These are phyloP conservation scores for Spea hammondii DNA, from an alignment of 2,797 vertebrate species.

Conservation along the genomic window DNA sequence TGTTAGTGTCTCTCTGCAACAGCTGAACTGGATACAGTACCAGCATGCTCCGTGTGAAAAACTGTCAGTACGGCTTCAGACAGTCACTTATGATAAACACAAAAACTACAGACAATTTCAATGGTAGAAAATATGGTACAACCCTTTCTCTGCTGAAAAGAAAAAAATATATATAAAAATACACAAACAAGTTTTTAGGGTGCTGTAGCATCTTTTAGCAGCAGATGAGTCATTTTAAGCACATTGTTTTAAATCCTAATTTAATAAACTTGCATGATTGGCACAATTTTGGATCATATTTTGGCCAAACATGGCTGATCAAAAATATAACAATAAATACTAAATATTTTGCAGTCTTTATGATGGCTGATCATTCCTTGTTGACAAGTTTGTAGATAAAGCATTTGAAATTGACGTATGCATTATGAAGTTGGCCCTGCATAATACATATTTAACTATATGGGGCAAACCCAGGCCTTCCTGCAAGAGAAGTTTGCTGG, in stretches of 20 bases:
- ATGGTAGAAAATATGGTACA: conserved; percentile 37
- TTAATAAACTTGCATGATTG: conserved; percentile 2
- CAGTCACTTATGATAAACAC: conserved; percentile 62
- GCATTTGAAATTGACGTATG: too few species aligned
- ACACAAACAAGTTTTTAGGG: background rate
- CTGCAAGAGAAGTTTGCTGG: too few species aligned
- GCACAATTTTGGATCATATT: conserved; percentile 25
- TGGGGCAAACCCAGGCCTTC: too few species aligned
- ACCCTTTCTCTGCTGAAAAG: conserved; percentile 3
- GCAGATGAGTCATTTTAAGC: conserved; percentile 23
- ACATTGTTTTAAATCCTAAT: conserved; percentile 16
- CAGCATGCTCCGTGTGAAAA: background rate
- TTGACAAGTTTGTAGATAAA: too few species aligned
- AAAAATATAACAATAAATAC: background rate
- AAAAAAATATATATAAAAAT: background rate
- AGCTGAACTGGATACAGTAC: background rate
- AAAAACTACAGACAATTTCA: conserved; percentile 34
- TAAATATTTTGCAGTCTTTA: background rate
- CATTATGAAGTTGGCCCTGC: too few species aligned
- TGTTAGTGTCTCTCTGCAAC: conserved; percentile 52
- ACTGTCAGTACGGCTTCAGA: background rate
- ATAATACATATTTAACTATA: too few species aligned
- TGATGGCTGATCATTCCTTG: background rate
- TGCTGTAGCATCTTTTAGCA: background rate
- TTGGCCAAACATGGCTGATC: background rate